A percentile compares a stretch with the other conserved stretches of the same genome.
These are phyloP conservation scores for Euphysa ruthae DNA, from an alignment of 30 jellyfish, hydroid and myxozoan genomes.

Conservation along the genomic window DNA sequence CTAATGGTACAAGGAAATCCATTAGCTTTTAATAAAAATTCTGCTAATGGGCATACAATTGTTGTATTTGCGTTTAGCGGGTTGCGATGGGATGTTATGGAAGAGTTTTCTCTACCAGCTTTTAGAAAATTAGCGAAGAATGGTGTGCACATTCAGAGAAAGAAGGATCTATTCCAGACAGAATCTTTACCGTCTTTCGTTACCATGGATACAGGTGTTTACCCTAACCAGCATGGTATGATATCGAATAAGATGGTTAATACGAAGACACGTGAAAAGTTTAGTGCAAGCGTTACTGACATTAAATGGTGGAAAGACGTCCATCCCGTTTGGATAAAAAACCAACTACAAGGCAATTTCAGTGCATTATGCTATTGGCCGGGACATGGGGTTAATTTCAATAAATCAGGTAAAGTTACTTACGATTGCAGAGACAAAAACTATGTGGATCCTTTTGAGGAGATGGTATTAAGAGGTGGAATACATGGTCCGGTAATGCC, in stretches of 20 bases:
- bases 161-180: conserved; percentile 68
- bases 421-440: conserved; percentile 43
- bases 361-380: conserved; percentile 98
- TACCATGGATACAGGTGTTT: conserved; percentile 74
- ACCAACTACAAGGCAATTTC: conserved; percentile 41
- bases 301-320: conserved; percentile 77
- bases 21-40: too few species aligned
- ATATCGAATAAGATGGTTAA: conserved; percentile 66
- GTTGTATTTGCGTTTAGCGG: conserved; percentile 82
- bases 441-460: conserved; percentile 66
- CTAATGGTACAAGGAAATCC: too few species aligned
- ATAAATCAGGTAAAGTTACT: not conserved
- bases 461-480: conserved; percentile 32
- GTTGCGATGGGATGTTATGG: conserved; percentile 45
- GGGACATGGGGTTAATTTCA: conserved; percentile 48
- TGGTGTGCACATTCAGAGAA: conserved; percentile 60
- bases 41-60: conserved; percentile 24
- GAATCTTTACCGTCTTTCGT: conserved; percentile 76
- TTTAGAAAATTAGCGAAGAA: conserved; percentile 32
- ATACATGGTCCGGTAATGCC: conserved; percentile 38
- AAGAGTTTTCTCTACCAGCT: conserved; percentile 31
- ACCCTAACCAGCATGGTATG: conserved; percentile 91
- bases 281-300: conserved; percentile 45
- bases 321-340: conserved; percentile 85
- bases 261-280: conserved; percentile 26